These are phyloP conservation scores for Pachypanchax playfairii DNA, from an alignment of 2,113 vertebrate species.

Conservation along the genomic window DNA sequence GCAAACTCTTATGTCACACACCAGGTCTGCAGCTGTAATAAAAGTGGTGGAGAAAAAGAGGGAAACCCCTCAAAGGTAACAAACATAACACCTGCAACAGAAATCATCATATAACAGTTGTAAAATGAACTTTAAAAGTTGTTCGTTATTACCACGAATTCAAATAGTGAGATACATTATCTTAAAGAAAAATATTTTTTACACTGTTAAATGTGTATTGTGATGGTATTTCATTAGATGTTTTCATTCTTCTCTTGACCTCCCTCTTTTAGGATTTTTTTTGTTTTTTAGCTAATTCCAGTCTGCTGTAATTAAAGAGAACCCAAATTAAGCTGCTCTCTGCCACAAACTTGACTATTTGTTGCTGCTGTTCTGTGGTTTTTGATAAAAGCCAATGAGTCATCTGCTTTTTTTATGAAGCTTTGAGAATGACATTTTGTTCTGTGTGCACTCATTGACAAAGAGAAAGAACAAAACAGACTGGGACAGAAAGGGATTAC, in stretches of 20 bases:
- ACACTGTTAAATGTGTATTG: background rate
- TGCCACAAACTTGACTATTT: conserved; percentile 21
- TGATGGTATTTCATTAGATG: background rate
- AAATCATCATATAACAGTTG: no score
- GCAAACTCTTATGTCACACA: background rate
- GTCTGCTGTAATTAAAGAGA: conserved; percentile 37
- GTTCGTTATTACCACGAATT: background rate
- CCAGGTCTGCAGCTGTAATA: background rate
- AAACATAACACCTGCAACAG: no score
- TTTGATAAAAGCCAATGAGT: conserved; percentile 11
- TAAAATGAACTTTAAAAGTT: background rate
- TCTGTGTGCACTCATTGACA: conserved; percentile 23
- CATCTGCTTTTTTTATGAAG: conserved; percentile 21
- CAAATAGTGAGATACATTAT: background rate
- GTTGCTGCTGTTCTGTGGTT: conserved; percentile 38
- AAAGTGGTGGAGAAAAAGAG: no score
- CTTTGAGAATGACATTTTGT: conserved; percentile 53
- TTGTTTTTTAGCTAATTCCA: conserved; percentile 32
- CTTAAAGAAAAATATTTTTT: conserved; percentile 3
- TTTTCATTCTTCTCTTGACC: no score
- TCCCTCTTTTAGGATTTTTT: conserved; percentile 32
- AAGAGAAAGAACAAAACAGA: conserved; percentile 33
- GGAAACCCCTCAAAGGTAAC: no score
- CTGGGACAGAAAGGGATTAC: conserved; percentile 33
- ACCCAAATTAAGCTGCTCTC: conserved; percentile 24